These are phyloP conservation scores for Rhyacophila evoluta DNA, from an alignment of 2,888 invertebrate genomes.

Conservation along the genomic window DNA sequence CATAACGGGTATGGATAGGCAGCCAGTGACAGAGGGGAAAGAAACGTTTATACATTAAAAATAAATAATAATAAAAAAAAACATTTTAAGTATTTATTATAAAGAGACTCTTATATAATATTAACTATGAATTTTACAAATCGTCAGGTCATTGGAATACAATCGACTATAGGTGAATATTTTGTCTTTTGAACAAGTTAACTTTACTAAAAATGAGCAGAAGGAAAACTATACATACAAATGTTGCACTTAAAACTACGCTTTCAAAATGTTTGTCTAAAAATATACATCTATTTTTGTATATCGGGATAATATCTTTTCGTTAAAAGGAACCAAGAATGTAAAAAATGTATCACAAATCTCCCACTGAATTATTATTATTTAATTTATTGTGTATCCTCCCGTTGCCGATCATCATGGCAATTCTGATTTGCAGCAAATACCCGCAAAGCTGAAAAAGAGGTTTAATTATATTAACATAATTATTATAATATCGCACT, in stretches of 20 bases:
- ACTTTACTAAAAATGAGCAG: neutral
- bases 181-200: neutral
- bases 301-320: too few relatives aligned
- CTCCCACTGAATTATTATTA: neutral
- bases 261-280: neutral
- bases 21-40: too few relatives aligned
- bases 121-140: neutral
- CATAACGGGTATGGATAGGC: too few relatives aligned
- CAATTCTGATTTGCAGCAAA: conserved; percentile 60
- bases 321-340: neutral
- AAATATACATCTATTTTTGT: neutral
- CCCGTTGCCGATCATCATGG: conserved; percentile 27
- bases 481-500: neutral
- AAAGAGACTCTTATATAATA: neutral
- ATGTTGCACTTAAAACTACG: neutral
- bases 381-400: neutral
- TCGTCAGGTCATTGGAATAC: neutral
- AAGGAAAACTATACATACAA: neutral
- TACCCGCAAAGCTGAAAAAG: conserved; percentile 65
- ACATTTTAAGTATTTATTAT: neutral
- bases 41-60: too few relatives aligned
- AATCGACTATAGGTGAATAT: too few relatives aligned
- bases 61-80: too few relatives aligned
- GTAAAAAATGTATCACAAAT: conserved; percentile 23
- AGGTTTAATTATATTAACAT: neutral